Conservation (phyloP, 2,113 vertebrate species). For the Pseudolaguvia tuberculata region DNA sequence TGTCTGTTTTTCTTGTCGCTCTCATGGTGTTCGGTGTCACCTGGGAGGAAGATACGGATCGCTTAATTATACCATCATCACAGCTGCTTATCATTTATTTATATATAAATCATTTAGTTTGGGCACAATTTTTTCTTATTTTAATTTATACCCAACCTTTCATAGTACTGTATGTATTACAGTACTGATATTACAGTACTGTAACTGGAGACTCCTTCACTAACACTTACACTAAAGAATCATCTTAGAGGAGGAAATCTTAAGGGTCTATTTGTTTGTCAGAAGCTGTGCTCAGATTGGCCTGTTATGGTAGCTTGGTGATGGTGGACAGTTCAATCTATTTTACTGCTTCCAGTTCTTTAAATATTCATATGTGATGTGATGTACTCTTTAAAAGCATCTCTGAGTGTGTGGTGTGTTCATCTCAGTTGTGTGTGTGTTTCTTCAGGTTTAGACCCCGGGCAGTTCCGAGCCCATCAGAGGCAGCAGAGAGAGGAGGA, state of each 20-base stretch:
- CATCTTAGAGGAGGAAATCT: background rate
- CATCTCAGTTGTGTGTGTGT: background rate
- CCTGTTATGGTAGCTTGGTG: too few relatives aligned
- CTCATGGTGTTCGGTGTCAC: slow-evolving; percentile 46
- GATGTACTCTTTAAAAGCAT: too few relatives aligned
- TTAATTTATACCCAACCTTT: too few relatives aligned
- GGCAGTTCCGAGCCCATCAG: slow-evolving; percentile 85
- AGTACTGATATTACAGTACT: too few relatives aligned
- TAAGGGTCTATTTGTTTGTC: too few relatives aligned
- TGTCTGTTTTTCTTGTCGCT: slow-evolving; percentile 26
- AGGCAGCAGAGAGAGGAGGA: slow-evolving; percentile 90
- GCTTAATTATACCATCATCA: slow-evolving; percentile 52
- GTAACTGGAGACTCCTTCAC: background rate
- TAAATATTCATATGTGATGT: too few relatives aligned
- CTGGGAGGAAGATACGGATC: slow-evolving; percentile 47
- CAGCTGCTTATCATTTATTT: slow-evolving; percentile 29
- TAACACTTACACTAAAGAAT: background rate
- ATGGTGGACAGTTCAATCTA: too few relatives aligned
- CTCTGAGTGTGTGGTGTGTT: too few relatives aligned
- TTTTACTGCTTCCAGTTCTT: too few relatives aligned
- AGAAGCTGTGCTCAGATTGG: too few relatives aligned
- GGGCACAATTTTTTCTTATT: too few relatives aligned
- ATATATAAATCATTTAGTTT: background rate
- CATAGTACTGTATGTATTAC: too few relatives aligned
- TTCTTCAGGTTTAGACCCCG: slow-evolving; percentile 82